Evolutionary conservation across 2,113 vertebrate species (phyloP).

Genomic region (Melanerpes aurifrons): DNA sequence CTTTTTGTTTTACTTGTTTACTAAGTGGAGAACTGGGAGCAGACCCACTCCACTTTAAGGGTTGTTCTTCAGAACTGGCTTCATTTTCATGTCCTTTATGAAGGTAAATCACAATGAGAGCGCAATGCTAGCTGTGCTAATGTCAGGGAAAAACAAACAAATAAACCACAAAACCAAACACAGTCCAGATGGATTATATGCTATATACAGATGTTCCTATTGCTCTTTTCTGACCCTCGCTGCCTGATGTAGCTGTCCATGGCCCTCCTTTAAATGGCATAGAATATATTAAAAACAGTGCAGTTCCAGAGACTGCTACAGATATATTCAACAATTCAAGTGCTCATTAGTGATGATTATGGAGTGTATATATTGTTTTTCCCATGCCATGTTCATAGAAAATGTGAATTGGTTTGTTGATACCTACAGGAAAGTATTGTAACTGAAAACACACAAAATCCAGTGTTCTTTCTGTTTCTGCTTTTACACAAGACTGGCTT

Average conservation of each 20-base stretch:
- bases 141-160: not conserved
- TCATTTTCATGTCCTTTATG: not conserved
- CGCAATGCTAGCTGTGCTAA: not conserved
- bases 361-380: not conserved
- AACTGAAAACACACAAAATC: not conserved
- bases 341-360: not conserved
- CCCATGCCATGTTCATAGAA: not conserved
- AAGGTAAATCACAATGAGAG: not conserved
- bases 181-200: not conserved
- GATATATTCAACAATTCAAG: rapidly evolving
- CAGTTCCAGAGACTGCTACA: not conserved
- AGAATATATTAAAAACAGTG: not conserved
- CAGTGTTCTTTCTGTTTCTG: not conserved
- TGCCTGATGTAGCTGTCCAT: not conserved
- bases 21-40: not conserved
- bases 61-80: not conserved
- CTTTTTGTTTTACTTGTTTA: not conserved
- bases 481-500: not conserved
- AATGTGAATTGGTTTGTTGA: not conserved
- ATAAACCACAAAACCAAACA: not conserved
- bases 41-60: not conserved
- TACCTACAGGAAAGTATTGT: not conserved
- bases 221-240: not conserved
- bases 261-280: not conserved
- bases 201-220: not conserved